These are phyloP conservation scores for Tangara arthus DNA, from an alignment of 2,797 vertebrate species.

Conservation along the genomic window DNA sequence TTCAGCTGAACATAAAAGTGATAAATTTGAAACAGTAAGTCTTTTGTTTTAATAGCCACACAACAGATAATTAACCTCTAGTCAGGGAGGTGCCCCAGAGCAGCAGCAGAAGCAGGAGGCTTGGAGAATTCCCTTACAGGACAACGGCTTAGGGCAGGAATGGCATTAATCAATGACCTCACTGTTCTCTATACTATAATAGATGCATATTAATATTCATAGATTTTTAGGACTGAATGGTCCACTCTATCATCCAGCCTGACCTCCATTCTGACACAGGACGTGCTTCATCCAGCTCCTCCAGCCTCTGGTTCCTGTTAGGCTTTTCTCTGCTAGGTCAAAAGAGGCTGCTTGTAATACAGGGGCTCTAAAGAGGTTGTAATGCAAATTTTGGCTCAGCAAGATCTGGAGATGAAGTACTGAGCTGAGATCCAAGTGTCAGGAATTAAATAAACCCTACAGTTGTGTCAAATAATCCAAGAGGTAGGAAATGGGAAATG, in stretches of 20 bases:
- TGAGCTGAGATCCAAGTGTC: background rate
- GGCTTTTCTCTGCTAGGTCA: background rate
- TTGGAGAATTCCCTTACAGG: conserved; percentile 3
- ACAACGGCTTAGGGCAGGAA: conserved; percentile 27
- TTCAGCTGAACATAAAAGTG: background rate
- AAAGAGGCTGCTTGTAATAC: background rate
- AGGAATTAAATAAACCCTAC: background rate
- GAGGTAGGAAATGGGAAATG: background rate
- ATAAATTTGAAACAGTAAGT: conserved; percentile 1
- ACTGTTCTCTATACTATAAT: conserved; percentile 25
- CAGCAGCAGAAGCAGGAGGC: background rate
- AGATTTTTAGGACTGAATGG: conserved; percentile 42
- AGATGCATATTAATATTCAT: conserved; percentile 57
- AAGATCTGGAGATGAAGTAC: background rate
- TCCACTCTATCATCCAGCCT: conserved; percentile 24
- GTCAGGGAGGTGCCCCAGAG: background rate
- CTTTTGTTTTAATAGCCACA: conserved; percentile 43
- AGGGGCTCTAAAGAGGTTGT: background rate
- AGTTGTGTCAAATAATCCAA: background rate
- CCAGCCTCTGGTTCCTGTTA: background rate
- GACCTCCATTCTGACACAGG: conserved; percentile 42
- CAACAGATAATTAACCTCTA: conserved; percentile 50
- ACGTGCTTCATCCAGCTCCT: background rate
- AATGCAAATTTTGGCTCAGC: background rate
- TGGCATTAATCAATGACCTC: conserved; percentile 46